These are phyloP conservation scores for Lysiphlebus fabarum DNA, from an alignment of 1,140 invertebrate genomes.

Conservation along the genomic window DNA sequence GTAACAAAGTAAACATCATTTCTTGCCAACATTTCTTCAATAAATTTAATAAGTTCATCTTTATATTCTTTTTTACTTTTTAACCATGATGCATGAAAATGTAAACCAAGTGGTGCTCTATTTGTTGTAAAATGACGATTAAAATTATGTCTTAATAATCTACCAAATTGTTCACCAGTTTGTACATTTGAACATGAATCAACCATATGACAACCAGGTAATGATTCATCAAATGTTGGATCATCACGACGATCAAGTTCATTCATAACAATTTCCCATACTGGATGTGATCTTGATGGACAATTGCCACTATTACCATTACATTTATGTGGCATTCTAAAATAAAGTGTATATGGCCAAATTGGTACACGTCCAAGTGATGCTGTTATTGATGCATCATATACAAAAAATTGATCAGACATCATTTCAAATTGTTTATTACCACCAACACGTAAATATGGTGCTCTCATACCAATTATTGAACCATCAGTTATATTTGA, in stretches of 20 bases:
- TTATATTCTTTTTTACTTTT: constrained; percentile 92
- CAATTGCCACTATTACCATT: constrained; percentile 91
- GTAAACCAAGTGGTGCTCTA: constrained; percentile 88
- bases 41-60: constrained; percentile 88
- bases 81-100: constrained; percentile 93
- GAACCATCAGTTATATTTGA: constrained; percentile 88
- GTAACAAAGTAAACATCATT: constrained; percentile 94
- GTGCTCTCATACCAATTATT: constrained; percentile 84
- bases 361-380: constrained; percentile 83
- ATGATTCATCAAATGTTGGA: constrained; percentile 83
- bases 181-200: constrained; percentile 92
- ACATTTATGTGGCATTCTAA: constrained; percentile 92
- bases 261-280: constrained; percentile 97
- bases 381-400: constrained; percentile 91
- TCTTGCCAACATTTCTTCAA: constrained; percentile 85
- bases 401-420: constrained; percentile 91
- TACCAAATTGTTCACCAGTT: constrained; percentile 80
- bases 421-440: constrained; percentile 96
- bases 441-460: constrained; percentile 86
- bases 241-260: constrained; percentile 88
- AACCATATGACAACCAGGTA: constrained; percentile 91
- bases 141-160: constrained; percentile 89
- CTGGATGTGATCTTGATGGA: constrained; percentile 83
- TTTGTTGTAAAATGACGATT: constrained; percentile 90
- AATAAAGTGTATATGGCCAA: constrained; percentile 94